phyloP scores from a whole-genome alignment of 1,140 invertebrate genomes.

The Lucilia cuprina region DNA sequence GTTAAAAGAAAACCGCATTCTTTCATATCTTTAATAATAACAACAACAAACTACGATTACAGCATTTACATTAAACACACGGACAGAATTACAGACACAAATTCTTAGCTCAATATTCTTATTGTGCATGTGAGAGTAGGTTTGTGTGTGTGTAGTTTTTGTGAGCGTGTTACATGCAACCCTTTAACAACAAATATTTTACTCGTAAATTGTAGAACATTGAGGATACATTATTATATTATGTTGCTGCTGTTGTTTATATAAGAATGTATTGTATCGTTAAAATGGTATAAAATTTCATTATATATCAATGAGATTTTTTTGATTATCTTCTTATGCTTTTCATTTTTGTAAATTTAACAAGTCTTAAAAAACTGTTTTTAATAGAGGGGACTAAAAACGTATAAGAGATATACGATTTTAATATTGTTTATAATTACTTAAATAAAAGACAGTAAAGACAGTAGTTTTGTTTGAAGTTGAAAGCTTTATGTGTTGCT shows the following conservation, averaged over 20 bases:
- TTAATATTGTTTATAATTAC: neutral
- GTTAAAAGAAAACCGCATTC: constrained; percentile 2
- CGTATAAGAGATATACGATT: neutral
- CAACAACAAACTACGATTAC: neutral
- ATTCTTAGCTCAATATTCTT: too few species aligned
- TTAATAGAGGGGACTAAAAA: neutral
- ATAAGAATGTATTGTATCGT: neutral
- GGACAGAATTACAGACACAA: neutral
- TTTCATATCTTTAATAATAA: neutral
- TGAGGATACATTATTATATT: constrained; percentile 8
- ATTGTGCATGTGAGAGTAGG: neutral
- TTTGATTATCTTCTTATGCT: neutral
- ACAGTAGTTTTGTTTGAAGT: too few species aligned
- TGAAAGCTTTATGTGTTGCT: too few species aligned
- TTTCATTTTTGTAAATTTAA: neutral
- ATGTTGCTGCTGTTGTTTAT: neutral
- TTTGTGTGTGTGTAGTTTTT: neutral
- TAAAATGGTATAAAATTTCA: neutral
- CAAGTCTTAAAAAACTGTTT: neutral
- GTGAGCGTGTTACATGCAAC: neutral
- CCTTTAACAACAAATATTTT: neutral
- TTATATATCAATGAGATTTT: constrained; percentile 15
- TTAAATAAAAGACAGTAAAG: neutral
- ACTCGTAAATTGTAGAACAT: neutral
- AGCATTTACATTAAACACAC: neutral